These are phyloP conservation scores for Dryoscopus gambensis DNA, from an alignment of 2,113 vertebrate species.

Conservation along the genomic window DNA sequence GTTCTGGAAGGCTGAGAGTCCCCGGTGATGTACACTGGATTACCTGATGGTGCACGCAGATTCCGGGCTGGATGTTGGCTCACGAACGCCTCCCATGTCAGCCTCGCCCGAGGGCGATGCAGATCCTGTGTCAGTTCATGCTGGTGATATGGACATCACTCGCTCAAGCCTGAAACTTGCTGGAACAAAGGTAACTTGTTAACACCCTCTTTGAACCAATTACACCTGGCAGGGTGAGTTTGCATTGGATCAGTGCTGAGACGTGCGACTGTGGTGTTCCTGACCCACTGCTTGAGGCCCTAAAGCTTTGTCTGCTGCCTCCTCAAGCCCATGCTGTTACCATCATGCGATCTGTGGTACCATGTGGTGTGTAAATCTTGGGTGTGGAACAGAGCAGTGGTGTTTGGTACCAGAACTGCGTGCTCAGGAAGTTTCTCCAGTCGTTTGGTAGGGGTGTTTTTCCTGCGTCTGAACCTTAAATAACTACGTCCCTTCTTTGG, in stretches of 20 bases:
- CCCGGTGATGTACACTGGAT: not conserved
- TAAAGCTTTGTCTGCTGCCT: not conserved
- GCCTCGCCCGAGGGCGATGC: accelerated
- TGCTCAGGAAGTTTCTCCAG: not conserved
- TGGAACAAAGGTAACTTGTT: not conserved
- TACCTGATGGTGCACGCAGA: accelerated
- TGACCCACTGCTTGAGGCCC: not conserved
- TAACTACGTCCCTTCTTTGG: not conserved
- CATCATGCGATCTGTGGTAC: accelerated
- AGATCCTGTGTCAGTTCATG: accelerated
- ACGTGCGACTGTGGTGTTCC: not conserved
- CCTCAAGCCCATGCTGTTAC: accelerated
- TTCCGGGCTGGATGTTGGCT: not conserved
- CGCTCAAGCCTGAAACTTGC: not conserved
- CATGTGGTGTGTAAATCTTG: not conserved
- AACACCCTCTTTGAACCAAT: not conserved
- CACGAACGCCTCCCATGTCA: accelerated
- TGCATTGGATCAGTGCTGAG: not conserved
- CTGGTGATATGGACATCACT: not conserved
- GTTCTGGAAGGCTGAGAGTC: not conserved
- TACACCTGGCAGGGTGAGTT: not conserved
- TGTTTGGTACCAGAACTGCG: not conserved
- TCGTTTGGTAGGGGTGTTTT: not conserved
- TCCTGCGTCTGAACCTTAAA: not conserved
- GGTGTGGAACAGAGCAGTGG: not conserved